Evolutionary conservation across 2,113 vertebrate species (phyloP).

Genomic region (Takifugu bimaculatus): DNA sequence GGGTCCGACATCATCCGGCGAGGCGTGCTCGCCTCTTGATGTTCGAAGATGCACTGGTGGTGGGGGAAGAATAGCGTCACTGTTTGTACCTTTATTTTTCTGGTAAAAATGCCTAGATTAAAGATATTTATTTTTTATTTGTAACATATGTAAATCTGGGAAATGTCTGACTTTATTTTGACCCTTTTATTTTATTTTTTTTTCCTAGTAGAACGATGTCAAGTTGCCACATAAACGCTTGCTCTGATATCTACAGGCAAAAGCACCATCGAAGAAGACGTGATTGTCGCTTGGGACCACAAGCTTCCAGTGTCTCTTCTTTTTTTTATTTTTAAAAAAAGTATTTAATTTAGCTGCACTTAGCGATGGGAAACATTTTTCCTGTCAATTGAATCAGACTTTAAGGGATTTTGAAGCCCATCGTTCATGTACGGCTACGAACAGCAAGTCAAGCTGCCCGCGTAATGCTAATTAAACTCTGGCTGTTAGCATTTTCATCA

Average conservation of each 20-base stretch:
- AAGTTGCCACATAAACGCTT: slow-evolving; percentile 59
- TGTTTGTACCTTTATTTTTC: slow-evolving; percentile 58
- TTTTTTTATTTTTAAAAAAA: slow-evolving; percentile 12
- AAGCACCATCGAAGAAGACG: slow-evolving; percentile 14
- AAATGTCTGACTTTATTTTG: slow-evolving; percentile 58
- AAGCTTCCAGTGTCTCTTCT: slow-evolving; percentile 27
- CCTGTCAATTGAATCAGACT: neutral
- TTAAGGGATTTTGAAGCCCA: neutral
- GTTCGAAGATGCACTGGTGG: slow-evolving; percentile 35
- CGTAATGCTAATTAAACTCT: no score
- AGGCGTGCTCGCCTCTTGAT: slow-evolving; percentile 92
- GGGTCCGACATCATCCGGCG: slow-evolving; percentile 85
- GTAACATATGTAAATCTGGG: slow-evolving; percentile 66
- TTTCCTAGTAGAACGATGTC: slow-evolving; percentile 51
- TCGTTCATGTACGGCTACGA: neutral
- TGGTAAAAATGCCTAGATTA: slow-evolving; percentile 42
- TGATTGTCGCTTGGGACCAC: slow-evolving; percentile 57
- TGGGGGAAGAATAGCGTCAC: neutral
- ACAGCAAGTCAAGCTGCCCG: slow-evolving; percentile 11
- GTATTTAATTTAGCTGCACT: slow-evolving; percentile 48
- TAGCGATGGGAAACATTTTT: neutral
- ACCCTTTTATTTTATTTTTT: slow-evolving; percentile 34
- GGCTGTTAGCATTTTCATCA: no score
- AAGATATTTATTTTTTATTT: slow-evolving; percentile 74
- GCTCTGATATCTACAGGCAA: slow-evolving; percentile 40